Conservation (phyloP, 23 tunicate species). For the Clavelina lepadiformis region DNA sequence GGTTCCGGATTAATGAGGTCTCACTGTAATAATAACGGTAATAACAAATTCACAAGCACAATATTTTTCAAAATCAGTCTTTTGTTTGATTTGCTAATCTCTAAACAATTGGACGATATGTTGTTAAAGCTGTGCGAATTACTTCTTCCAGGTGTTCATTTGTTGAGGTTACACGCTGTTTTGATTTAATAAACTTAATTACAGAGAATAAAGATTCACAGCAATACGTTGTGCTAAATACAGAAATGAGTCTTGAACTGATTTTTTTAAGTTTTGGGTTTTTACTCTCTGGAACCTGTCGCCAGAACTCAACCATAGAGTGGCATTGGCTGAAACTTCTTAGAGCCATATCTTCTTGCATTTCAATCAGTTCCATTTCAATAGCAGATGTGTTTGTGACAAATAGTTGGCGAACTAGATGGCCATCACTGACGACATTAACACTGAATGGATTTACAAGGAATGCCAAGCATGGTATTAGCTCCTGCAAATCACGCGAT, state of each 20-base stretch:
- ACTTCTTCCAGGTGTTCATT: constrained; percentile 14
- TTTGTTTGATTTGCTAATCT: constrained; percentile 19
- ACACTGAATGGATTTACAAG: constrained; percentile 25
- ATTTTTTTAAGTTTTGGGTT: constrained; percentile 18
- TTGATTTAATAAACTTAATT: constrained; percentile 19
- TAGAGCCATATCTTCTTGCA: constrained; percentile 35
- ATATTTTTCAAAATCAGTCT: too few relatives aligned
- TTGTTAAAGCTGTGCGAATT: constrained; percentile 28
- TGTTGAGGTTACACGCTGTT: constrained; percentile 14
- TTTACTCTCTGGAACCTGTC: constrained; percentile 30
- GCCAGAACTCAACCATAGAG: constrained; percentile 31
- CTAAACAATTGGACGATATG: constrained; percentile 19
- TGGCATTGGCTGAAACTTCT: constrained; percentile 18
- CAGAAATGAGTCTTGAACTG: neutral
- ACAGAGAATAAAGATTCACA: constrained; percentile 26
- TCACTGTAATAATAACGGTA: too few relatives aligned
- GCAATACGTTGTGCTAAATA: constrained; percentile 19
- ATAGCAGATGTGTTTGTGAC: constrained; percentile 22
- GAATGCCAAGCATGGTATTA: constrained; percentile 12
- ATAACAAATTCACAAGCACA: too few relatives aligned
- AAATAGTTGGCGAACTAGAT: constrained; percentile 22
- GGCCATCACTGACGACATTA: constrained; percentile 29
- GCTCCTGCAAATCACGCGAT: constrained; percentile 23
- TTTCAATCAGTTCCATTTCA: constrained; percentile 34
- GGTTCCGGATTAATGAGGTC: too few relatives aligned